A percentile compares a stretch with the other conserved stretches of the same genome.
These are phyloP conservation scores for Osmerus eperlanus DNA, from an alignment of 2,113 vertebrate genomes.

Conservation along the genomic window DNA sequence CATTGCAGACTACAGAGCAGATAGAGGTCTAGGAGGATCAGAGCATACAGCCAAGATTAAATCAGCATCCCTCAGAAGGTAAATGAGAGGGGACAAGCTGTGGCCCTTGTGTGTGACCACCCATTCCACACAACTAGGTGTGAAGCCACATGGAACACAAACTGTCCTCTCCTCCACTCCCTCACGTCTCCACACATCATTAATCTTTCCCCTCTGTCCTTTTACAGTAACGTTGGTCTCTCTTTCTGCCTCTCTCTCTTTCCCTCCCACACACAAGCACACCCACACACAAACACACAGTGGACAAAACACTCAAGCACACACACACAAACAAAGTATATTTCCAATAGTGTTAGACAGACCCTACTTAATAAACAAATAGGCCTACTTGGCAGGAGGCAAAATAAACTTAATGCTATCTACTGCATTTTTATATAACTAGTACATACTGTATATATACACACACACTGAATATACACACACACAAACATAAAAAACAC, in stretches of 20 bases:
- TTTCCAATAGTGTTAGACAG: too few relatives aligned
- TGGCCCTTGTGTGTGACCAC: not conserved
- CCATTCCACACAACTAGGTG: constrained; percentile 23
- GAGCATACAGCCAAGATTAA: constrained; percentile 3
- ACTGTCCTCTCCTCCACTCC: not conserved
- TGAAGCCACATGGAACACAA: constrained; percentile 10
- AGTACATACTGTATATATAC: too few relatives aligned
- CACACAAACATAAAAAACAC: not conserved
- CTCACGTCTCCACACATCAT: constrained; percentile 11
- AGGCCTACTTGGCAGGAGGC: too few relatives aligned
- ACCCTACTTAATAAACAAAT: too few relatives aligned
- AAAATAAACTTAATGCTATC: too few relatives aligned
- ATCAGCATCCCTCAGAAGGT: constrained; percentile 10
- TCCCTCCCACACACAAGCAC: constrained; percentile 20
- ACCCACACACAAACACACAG: not conserved
- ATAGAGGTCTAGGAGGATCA: not conserved
- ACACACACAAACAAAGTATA: too few relatives aligned
- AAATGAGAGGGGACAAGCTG: constrained; percentile 14
- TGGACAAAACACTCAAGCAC: too few relatives aligned
- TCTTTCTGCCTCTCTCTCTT: constrained; percentile 2
- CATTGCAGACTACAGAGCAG: not conserved
- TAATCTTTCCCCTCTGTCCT: not conserved
- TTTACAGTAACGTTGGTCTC: constrained; percentile 10
- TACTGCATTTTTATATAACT: too few relatives aligned
- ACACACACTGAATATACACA: not conserved